Evolutionary conservation across 2,113 vertebrate genomes (phyloP), one percentile per base, ranked within the genome.

Genomic region (Mormyrus iriodes): DNA sequence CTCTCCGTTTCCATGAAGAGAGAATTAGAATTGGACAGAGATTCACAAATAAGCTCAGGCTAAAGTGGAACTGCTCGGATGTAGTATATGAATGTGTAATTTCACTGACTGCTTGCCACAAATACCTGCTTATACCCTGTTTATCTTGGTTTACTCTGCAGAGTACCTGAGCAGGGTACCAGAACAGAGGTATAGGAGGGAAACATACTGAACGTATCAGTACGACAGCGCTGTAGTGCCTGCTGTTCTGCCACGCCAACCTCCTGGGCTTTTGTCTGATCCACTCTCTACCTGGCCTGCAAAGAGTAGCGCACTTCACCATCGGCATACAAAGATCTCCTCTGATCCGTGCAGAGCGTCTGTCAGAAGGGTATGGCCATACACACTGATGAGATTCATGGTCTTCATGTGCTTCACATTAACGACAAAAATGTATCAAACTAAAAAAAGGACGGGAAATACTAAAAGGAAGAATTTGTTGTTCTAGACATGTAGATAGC

Each of bases 301-400:
- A 52, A 55, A 89, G 48, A 35, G 39, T 44, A 55, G 82, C 10
- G 31, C 31, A 42, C 69, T 89, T 89, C 76, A 53, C 49, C 88
- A 84, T 17, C 19, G 4, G 88, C 73, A 88, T 46, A 87, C 86
- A 65, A 88, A 88, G 44, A 88, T 69, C 42, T 46, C 42, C 58
- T n/a, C 58, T 7, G 10, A 88, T 69, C 21, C 21, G 24, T 3
- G 10, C 24, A 73, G 61, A 88, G 87, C 2, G 21, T 4, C 58
- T 88, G 86, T 88, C 53, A 65, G 21, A 7, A 88, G 53, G 39
- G 52, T 55, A 69, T 76, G 6, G n/a, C 42, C 31, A 79, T 39
- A 42, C 31, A 79, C 17, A 42, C 35, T 42, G 73, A 79, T 79
- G 73, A 79, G 35, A 39, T 79, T 69, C 61, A 69, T 31, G 61